These are phyloP conservation scores for Eucera pruinosa DNA, from an alignment of 2,888 invertebrate genomes.

Conservation along the genomic window DNA sequence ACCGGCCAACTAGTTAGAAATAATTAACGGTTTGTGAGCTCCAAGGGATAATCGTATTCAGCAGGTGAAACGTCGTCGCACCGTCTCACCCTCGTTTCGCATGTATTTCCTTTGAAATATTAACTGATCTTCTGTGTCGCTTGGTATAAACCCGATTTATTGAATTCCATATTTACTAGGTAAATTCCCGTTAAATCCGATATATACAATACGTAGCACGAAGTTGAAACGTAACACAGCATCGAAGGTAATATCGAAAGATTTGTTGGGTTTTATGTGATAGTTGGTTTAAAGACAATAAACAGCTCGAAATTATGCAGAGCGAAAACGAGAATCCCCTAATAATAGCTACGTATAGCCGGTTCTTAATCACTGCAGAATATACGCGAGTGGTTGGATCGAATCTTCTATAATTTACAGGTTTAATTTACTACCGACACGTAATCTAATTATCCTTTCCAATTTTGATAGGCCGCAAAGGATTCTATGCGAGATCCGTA, in stretches of 20 bases:
- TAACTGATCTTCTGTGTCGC: neutral
- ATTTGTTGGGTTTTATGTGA: conserved; percentile 27
- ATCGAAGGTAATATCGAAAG: conserved; percentile 9
- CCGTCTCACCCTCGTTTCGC: neutral
- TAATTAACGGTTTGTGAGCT: conserved; percentile 68
- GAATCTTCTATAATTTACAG: conserved; percentile 44
- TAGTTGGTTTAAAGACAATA: conserved; percentile 35
- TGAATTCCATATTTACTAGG: neutral
- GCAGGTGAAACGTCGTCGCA: neutral
- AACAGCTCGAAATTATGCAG: conserved; percentile 41
- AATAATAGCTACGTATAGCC: conserved; percentile 36
- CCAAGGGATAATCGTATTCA: conserved; percentile 30
- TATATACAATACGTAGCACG: neutral
- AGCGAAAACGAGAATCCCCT: conserved; percentile 34
- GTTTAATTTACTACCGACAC: conserved; percentile 46
- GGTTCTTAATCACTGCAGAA: conserved; percentile 60
- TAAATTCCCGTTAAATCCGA: neutral
- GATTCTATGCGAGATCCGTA: neutral
- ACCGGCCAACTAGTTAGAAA: conserved; percentile 64
- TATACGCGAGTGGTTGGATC: conserved; percentile 49
- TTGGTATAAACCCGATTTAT: neutral
- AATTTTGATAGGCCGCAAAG: conserved; percentile 13
- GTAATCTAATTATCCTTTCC: conserved; percentile 46
- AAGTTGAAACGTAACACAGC: neutral
- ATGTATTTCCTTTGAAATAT: neutral